These are phyloP conservation scores for Melieria crassipennis DNA, from an alignment of 2,888 invertebrate species.

Conservation along the genomic window DNA sequence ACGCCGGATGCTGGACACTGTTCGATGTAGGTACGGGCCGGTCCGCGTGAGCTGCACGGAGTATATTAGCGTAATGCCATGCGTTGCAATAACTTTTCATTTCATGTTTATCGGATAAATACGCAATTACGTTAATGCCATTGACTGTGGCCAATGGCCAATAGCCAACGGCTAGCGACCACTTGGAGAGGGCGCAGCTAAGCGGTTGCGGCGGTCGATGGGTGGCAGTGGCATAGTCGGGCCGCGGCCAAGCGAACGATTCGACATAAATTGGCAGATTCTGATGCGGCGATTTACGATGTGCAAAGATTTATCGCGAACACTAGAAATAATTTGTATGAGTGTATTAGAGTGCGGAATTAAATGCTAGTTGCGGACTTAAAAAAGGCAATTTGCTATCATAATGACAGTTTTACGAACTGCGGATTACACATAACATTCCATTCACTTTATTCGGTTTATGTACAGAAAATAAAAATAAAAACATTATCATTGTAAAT, in stretches of 20 bases:
- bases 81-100: conserved; percentile 40
- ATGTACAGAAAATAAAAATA: too few relatives aligned
- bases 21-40: not conserved
- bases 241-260: conserved; percentile 1
- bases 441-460: too few relatives aligned
- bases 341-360: conserved; percentile 22
- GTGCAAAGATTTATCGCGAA: conserved; percentile 22
- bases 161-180: not conserved
- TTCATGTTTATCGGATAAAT: conserved; percentile 40
- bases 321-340: conserved; percentile 16
- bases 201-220: not conserved
- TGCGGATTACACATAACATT: too few relatives aligned
- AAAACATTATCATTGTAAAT: too few relatives aligned
- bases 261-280: conserved; percentile 22
- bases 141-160: not conserved
- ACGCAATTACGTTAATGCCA: conserved; percentile 37
- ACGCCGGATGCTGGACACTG: not conserved
- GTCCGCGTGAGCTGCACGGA: not conserved
- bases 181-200: not conserved
- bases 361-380: not conserved
- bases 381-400: too few relatives aligned
- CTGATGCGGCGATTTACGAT: conserved; percentile 19
- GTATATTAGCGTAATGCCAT: conserved; percentile 35
- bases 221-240: too few relatives aligned
- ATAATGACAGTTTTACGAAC: too few relatives aligned